Base-by-base conservation (phyloP, 1,140 invertebrate species). In the Zaprionus davidi region DNA sequence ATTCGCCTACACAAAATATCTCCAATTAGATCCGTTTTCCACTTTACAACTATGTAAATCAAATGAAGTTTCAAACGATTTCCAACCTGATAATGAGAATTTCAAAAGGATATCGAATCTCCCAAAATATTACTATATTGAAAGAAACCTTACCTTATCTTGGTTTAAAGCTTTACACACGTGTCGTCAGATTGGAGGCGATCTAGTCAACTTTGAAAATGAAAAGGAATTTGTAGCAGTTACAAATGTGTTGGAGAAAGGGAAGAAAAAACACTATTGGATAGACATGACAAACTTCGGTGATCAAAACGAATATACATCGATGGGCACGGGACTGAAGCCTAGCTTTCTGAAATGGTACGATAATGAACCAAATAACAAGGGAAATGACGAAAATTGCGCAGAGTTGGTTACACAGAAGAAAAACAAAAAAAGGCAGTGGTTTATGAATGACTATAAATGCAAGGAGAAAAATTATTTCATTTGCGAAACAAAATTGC, bases 111-210 rank as follows among this genome's bases (percentile, higher is more conserved):
- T 75, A 31, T 31, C 13, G 46, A 36, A 44, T 2, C 44, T 24
- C 0, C 22, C 9, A 1, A 78, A 69, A 34, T 78, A 69, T 53
- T 78, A 60, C 22, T 75, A 69, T 46, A 69, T 78, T n/a, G 71
- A 74, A 17, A 26, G 2, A 5, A 15, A 31, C 0, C 26, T 24
- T 6, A 0, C 0, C 1, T 0, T 68, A 1, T 56, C 28, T 20
- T 78, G 72, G 76, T 71, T 44, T 36, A 24, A 1, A 24, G 76
- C 66, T 5, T 0, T 75, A 22, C 62, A 63, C 31, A 58, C 24
- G 13, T 78, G 72, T 34, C 72, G 20, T 0, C 4, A 58, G 36
- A 15, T 66, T 20, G 76, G 72, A 4, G 57, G 38, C 2, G 22
- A 76, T 55, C 59, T 78, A 38, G 38, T 64, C 7, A 31, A 38